Percentiles rank a stretch among this genome's conserved stretches.
phyloP scores from a whole-genome alignment of 2,797 vertebrate genomes.

The Selene dorsalis region DNA sequence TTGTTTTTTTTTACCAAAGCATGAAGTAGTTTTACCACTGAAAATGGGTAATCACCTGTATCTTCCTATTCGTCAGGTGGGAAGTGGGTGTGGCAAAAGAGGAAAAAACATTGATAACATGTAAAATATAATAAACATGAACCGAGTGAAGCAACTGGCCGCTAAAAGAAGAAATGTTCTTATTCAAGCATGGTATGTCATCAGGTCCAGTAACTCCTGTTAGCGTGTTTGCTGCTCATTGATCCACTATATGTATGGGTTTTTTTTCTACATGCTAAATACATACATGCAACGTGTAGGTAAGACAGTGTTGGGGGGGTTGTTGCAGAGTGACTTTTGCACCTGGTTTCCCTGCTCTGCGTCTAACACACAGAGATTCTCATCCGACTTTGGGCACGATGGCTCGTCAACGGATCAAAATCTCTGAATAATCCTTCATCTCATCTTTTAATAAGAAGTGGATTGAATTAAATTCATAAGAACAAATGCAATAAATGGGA shows the following conservation, averaged over 20 bases:
- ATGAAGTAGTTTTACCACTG: conserved; percentile 60
- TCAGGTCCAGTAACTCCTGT: neutral
- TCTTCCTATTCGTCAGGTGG: conserved; percentile 70
- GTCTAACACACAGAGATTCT: neutral
- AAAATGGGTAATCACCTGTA: conserved; percentile 74
- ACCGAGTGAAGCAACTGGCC: conserved; percentile 30
- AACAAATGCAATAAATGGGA: no score
- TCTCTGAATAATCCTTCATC: neutral
- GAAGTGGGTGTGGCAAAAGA: conserved; percentile 60
- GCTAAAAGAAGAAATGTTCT: neutral
- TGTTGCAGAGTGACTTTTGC: conserved; percentile 27
- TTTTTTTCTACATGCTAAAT: neutral
- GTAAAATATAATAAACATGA: conserved; percentile 44
- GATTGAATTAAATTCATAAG: neutral
- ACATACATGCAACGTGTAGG: neutral
- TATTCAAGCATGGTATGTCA: neutral
- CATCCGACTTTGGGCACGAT: neutral
- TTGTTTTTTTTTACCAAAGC: conserved; percentile 17
- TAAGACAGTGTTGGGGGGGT: conserved; percentile 1
- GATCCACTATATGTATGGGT: neutral
- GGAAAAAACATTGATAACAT: conserved; percentile 68
- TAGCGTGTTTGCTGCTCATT: neutral
- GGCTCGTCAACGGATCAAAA: neutral
- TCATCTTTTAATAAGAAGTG: neutral
- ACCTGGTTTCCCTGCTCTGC: neutral